phyloP scores from a whole-genome alignment of 2,797 vertebrate species.

The Phrynocephalus guinanensis region DNA sequence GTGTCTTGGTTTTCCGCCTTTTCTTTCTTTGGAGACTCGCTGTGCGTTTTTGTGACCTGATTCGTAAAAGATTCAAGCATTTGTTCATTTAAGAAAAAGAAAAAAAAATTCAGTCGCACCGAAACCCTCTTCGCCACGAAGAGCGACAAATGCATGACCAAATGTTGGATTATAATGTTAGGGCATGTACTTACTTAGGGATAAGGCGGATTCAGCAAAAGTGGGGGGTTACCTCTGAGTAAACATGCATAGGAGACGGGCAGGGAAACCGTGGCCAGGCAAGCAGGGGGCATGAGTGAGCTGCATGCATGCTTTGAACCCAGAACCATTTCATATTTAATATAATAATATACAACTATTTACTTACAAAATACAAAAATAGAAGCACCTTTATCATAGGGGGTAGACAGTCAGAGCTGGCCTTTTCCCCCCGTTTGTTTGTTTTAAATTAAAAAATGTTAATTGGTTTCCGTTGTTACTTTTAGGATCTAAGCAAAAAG shows the following conservation, averaged over 20 bases:
- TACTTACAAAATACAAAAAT: slow-evolving; percentile 96
- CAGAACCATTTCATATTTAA: slow-evolving; percentile 79
- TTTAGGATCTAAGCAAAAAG: not conserved
- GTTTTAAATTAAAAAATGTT: slow-evolving; percentile 13
- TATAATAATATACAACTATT: slow-evolving; percentile 91
- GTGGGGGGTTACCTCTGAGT: not conserved
- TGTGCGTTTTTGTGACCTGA: not conserved
- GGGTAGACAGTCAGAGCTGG: slow-evolving; percentile 84
- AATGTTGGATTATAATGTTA: not conserved
- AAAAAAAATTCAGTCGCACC: not conserved
- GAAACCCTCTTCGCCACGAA: not conserved
- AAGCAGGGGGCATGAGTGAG: slow-evolving; percentile 23
- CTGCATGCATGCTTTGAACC: slow-evolving; percentile 89
- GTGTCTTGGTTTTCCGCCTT: not conserved
- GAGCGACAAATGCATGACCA: not conserved
- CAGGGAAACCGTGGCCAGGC: not conserved
- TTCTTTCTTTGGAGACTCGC: not conserved
- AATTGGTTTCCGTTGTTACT: slow-evolving; percentile 5
- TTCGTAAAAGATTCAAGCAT: not conserved
- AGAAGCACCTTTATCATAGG: slow-evolving; percentile 87
- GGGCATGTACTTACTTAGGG: not conserved
- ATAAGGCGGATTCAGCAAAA: not conserved
- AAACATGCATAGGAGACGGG: not conserved
- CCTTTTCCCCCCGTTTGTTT: slow-evolving; percentile 19
- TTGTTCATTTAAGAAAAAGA: not conserved